phyloP scores from a whole-genome alignment of 2,888 invertebrate species.

The Adineta ricciae region DNA sequence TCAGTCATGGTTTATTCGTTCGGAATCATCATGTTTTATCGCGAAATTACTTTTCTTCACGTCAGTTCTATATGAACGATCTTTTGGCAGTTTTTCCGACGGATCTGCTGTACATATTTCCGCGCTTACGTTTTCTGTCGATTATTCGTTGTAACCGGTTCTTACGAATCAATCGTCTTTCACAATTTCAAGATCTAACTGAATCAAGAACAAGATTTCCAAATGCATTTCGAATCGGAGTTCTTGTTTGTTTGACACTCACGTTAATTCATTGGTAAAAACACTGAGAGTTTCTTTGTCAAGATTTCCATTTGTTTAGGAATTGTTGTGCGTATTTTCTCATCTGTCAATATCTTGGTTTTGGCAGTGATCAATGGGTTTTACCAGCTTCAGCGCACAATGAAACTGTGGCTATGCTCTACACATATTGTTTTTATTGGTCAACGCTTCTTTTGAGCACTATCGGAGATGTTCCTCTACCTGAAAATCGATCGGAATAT shows the following conservation, averaged over 20 bases:
- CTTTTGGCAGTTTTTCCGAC: constrained; percentile 49
- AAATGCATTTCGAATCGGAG: constrained; percentile 55
- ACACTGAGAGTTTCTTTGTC: not conserved
- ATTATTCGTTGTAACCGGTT: constrained; percentile 77
- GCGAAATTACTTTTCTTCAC: constrained; percentile 43
- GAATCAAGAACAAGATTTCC: constrained; percentile 87
- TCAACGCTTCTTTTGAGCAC: constrained; percentile 87
- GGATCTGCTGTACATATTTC: constrained; percentile 42
- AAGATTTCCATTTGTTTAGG: constrained; percentile 30
- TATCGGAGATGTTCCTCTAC: constrained; percentile 78
- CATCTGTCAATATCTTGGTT: constrained; percentile 60
- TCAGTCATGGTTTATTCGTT: constrained; percentile 51
- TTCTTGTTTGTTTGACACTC: constrained; percentile 46
- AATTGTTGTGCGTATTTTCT: constrained; percentile 50
- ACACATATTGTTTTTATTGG: constrained; percentile 94
- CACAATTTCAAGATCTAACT: constrained; percentile 84
- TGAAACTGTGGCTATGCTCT: constrained; percentile 54
- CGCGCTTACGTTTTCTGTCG: constrained; percentile 35
- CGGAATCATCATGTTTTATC: constrained; percentile 43
- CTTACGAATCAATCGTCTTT: constrained; percentile 63
- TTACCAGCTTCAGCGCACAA: constrained; percentile 39
- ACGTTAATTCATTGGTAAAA: constrained; percentile 47
- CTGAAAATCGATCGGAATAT: constrained; percentile 64
- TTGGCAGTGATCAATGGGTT: constrained; percentile 71
- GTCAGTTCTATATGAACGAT: constrained; percentile 46